Evolutionary conservation across 37 sponge, comb jelly and placozoan species (phyloP), one percentile per base, ranked within the genome.

Genomic region (Geodia barretti): DNA sequence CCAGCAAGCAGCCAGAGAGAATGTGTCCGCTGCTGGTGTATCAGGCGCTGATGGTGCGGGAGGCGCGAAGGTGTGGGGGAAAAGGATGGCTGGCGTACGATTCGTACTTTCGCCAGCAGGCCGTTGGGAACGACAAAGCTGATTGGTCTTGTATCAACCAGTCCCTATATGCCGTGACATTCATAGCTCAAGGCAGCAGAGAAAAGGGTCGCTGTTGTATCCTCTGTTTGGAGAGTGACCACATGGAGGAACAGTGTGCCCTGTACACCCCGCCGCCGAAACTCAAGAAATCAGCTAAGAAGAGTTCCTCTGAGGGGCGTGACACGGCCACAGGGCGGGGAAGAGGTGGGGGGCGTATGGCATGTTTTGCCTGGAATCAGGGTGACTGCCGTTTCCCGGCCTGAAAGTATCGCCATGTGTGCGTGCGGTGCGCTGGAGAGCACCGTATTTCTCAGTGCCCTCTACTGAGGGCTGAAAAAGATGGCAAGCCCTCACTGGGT

Each of bases 301-400:
- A 19, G 60, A 58, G 60, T 58, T 20, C 17, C 11, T 11, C 17
- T 11, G 60, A 62, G 64, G 26, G 8, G 8, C n/a, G n/a, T n/a
- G n/a, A n/a, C n/a, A n/a, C n/a, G n/a, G n/a, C n/a, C n/a, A n/a
- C n/a, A n/a, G 64, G 64, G 8, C 26, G 26, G 8, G n/a, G n/a
- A n/a, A n/a, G n/a, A n/a, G 64, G 8, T 3, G 3, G 7, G 26
- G 8, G 64, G 7, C 3, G 26, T 3, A 62, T 23, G 7, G 26
- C 25, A 0, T 73, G 74, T 9, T 73, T 40, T 29, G 37, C 74
- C 7, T 73, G 74, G 74, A 73, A 73, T 9, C 42, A 73, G 3
- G 74, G 74, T n/a, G 19, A 42, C 1, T 73, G 74, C 26, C 5
- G 11, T 28, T 4, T 41, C 42, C 74, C 74, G 2, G 21, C 21